Evolutionary conservation across 1,140 invertebrate species (phyloP).

Genomic region (Plodia interpunctella): DNA sequence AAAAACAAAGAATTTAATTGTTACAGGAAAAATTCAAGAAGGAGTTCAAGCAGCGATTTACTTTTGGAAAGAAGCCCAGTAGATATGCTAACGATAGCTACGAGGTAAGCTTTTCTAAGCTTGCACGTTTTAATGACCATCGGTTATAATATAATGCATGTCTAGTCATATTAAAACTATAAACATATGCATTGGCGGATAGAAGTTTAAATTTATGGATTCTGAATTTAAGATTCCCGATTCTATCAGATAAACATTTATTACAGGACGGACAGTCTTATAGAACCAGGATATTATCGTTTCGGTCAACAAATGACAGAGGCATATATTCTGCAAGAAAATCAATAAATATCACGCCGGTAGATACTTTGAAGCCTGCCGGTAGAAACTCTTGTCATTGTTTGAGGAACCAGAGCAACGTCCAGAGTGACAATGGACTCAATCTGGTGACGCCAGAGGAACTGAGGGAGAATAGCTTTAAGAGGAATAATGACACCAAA

Average conservation of each 20-base stretch:
- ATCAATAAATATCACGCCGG: conserved; percentile 44
- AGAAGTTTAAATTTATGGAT: too few relatives aligned
- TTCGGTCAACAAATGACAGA: conserved; percentile 61
- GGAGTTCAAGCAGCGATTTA: conserved; percentile 82
- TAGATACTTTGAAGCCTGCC: conserved; percentile 37
- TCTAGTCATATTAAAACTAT: too few relatives aligned
- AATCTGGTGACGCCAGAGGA: conserved; percentile 32
- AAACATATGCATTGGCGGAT: too few relatives aligned
- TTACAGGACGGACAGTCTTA: conserved; percentile 66
- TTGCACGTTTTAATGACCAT: too few relatives aligned
- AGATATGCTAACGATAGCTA: conserved; percentile 65
- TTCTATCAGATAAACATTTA: conserved; percentile 15
- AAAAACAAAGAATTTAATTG: conserved; percentile 13
- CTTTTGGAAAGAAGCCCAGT: conserved; percentile 71
- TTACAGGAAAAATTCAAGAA: conserved; percentile 84
- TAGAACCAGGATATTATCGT: conserved; percentile 57
- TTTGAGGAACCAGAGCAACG: conserved; percentile 37
- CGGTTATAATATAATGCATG: too few relatives aligned
- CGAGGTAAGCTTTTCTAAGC: conserved; percentile 40
- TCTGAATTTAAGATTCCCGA: too few relatives aligned
- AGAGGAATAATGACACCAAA: conserved; percentile 23
- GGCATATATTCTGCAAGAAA: conserved; percentile 51
- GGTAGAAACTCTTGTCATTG: conserved; percentile 45
- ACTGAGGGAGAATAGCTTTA: conserved; percentile 25
- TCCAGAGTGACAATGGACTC: conserved; percentile 35